Percentiles rank a stretch among this genome's conserved stretches.
phyloP scores from a whole-genome alignment of 2,113 vertebrate genomes.

The Paramisgurnus dabryanus region DNA sequence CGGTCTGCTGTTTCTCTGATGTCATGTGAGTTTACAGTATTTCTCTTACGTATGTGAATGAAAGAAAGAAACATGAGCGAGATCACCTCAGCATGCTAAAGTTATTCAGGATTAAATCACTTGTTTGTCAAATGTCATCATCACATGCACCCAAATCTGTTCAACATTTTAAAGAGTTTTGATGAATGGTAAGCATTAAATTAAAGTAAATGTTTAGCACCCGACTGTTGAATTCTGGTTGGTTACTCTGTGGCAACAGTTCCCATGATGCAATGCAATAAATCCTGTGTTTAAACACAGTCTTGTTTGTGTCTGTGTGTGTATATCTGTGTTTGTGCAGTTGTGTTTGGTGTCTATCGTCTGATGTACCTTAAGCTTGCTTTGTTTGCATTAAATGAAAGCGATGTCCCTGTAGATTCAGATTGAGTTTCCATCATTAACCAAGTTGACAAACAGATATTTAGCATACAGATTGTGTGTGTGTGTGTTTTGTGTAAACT shows the following conservation, averaged over 20 bases:
- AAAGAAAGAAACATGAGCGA: too few relatives aligned
- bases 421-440: not conserved
- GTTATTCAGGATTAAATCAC: too few relatives aligned
- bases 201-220: too few relatives aligned
- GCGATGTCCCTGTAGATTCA: not conserved
- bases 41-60: too few relatives aligned
- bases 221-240: not conserved
- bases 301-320: conserved; percentile 9
- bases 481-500: too few relatives aligned
- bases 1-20: too few relatives aligned
- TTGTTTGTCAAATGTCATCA: too few relatives aligned
- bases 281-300: not conserved
- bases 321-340: conserved; percentile 14
- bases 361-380: not conserved
- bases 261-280: conserved; percentile 18
- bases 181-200: too few relatives aligned
- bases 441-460: not conserved
- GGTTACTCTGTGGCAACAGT: not conserved
- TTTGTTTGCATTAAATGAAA: not conserved
- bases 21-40: too few relatives aligned
- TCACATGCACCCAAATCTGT: too few relatives aligned
- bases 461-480: not conserved
- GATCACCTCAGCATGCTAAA: too few relatives aligned
- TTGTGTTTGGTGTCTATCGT: conserved; percentile 8
- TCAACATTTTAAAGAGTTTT: too few relatives aligned